Percentiles rank a stretch among this genome's conserved stretches.
Evolutionary conservation across 37 sponge, comb jelly and placozoan species (phyloP).

Genomic region (Hexactinellida sp.): DNA sequence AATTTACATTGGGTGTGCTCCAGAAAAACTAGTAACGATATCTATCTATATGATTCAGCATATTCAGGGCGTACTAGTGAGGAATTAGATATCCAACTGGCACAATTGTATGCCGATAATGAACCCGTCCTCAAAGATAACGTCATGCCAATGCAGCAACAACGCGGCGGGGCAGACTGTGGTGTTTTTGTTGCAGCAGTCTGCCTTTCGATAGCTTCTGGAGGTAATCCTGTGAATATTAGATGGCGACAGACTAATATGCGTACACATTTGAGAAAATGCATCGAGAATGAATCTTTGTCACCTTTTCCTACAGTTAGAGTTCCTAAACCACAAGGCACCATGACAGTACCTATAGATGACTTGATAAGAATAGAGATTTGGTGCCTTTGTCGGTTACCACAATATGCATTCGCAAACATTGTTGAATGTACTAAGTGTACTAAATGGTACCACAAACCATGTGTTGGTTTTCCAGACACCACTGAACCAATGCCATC

Average conservation of each 20-base stretch:
- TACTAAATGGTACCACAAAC: background rate
- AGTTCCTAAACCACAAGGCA: too few relatives aligned
- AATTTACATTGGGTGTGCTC: too few relatives aligned
- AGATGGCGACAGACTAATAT: background rate
- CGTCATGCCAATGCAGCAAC: background rate
- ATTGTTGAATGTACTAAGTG: background rate
- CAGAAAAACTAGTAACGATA: background rate
- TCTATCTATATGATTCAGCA: background rate
- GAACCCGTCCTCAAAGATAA: background rate
- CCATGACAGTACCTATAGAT: background rate
- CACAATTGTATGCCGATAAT: background rate
- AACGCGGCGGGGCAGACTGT: conserved; percentile 14
- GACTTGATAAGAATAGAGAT: background rate
- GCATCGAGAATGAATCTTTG: background rate
- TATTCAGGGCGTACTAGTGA: too few relatives aligned
- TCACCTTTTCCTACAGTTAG: background rate
- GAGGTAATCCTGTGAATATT: background rate
- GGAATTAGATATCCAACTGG: background rate
- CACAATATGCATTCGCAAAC: background rate
- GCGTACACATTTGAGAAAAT: background rate
- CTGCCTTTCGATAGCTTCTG: background rate
- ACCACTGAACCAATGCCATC: background rate
- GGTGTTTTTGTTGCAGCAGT: conserved; percentile 18
- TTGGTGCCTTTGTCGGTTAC: background rate
- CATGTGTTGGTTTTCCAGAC: background rate